A percentile compares a stretch with the other conserved stretches of the same genome.
Evolutionary conservation across 2,113 vertebrate species (phyloP).

Genomic region (Ameiurus melas): DNA sequence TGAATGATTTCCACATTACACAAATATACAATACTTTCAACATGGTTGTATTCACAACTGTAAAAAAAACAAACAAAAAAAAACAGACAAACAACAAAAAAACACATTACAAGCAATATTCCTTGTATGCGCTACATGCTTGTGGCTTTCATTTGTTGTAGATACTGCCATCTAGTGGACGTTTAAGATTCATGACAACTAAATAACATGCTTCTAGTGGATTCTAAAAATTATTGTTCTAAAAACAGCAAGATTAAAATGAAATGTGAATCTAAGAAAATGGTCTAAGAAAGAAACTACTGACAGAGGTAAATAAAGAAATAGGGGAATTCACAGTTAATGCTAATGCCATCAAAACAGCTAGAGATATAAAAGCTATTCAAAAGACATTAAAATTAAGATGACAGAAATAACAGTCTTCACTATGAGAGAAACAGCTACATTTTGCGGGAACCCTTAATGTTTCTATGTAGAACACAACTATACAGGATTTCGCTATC

Average conservation of each 20-base stretch:
- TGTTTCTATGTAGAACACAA: neutral
- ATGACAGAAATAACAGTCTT: no score
- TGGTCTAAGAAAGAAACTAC: neutral
- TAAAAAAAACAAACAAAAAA: neutral
- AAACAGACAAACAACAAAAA: no score
- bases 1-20: neutral
- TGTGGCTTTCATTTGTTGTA: neutral
- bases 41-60: neutral
- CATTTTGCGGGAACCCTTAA: neutral
- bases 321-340: neutral
- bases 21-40: neutral
- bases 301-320: neutral
- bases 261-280: neutral
- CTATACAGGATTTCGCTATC: neutral
- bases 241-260: neutral
- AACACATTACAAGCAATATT: neutral
- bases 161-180: conserved; percentile 21
- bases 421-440: neutral
- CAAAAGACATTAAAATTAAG: no score
- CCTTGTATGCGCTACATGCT: neutral
- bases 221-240: neutral
- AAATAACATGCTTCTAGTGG: neutral
- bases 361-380: neutral
- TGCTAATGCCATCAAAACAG: neutral
- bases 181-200: neutral